Evolutionary conservation across 2,888 invertebrate genomes (phyloP).

Genomic region (Eupithecia subfuscata): DNA sequence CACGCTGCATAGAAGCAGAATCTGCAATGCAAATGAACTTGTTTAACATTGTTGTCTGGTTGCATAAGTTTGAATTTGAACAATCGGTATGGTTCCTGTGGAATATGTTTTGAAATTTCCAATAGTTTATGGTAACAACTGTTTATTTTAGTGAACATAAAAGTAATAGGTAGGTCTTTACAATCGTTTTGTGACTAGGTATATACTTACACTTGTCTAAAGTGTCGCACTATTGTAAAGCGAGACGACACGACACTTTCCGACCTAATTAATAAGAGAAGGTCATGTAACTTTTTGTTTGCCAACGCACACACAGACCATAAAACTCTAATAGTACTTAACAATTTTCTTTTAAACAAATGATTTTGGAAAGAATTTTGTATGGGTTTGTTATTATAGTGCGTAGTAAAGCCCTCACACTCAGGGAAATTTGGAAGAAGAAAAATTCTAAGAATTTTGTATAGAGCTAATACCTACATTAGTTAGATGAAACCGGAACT

Average conservation of each 20-base stretch:
- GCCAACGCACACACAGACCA: neutral
- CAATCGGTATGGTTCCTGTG: neutral
- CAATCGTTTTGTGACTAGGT: no score
- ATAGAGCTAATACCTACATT: neutral
- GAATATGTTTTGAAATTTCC: neutral
- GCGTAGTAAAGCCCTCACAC: no score
- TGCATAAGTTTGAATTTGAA: slow-evolving; percentile 12
- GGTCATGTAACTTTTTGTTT: neutral
- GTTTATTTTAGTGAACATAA: neutral
- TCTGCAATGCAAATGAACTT: slow-evolving; percentile 36
- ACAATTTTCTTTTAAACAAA: no score
- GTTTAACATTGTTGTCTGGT: slow-evolving; percentile 5
- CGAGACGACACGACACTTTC: neutral
- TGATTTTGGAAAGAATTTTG: no score
- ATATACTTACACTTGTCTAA: no score
- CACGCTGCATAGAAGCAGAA: slow-evolving; percentile 48
- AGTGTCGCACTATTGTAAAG: neutral
- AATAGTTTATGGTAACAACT: neutral
- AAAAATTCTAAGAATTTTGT: neutral
- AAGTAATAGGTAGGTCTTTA: no score
- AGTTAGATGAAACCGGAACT: neutral
- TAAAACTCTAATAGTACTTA: neutral
- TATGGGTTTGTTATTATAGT: no score
- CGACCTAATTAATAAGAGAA: neutral
- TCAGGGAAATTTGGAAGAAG: no score